Percentiles rank a stretch among this genome's conserved stretches.
These are phyloP conservation scores for Fukomys damarensis DNA, from an alignment of 2,113 vertebrate species.

Conservation along the genomic window DNA sequence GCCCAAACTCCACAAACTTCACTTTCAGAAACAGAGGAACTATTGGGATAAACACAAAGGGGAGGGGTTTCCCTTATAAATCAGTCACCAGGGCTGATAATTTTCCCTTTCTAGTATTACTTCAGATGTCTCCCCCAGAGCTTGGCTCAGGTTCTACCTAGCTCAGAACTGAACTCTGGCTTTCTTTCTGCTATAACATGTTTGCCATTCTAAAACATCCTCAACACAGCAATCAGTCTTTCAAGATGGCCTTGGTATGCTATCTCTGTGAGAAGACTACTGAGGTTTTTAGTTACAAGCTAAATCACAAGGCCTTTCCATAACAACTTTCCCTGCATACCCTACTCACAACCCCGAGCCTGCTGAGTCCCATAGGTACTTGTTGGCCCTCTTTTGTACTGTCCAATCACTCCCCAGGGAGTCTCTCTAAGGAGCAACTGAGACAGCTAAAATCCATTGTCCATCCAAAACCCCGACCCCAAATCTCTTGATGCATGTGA, in stretches of 20 bases:
- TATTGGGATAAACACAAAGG: neutral
- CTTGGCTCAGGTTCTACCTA: slow-evolving; percentile 9
- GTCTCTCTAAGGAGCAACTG: neutral
- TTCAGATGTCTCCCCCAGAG: neutral
- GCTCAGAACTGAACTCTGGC: slow-evolving; percentile 38
- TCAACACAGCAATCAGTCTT: slow-evolving; percentile 13
- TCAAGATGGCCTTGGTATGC: slow-evolving; percentile 32
- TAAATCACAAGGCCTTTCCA: slow-evolving; percentile 44
- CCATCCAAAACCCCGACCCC: neutral
- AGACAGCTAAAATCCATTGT: neutral
- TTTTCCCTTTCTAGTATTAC: neutral
- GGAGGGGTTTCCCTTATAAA: neutral
- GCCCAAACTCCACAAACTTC: slow-evolving; percentile 40
- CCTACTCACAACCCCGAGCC: neutral
- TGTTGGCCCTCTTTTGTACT: neutral
- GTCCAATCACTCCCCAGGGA: neutral
- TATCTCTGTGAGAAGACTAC: neutral
- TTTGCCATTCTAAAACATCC: slow-evolving; percentile 14
- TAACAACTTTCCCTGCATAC: neutral
- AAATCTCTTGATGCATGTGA: slow-evolving; percentile 23
- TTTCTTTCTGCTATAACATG: slow-evolving; percentile 29
- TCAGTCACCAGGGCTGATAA: neutral
- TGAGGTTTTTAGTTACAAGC: neutral
- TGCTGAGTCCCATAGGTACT: neutral
- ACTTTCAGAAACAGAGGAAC: slow-evolving; percentile 11